Evolutionary conservation across 1,140 invertebrate genomes (phyloP).

Genomic region (Diprion similis): DNA sequence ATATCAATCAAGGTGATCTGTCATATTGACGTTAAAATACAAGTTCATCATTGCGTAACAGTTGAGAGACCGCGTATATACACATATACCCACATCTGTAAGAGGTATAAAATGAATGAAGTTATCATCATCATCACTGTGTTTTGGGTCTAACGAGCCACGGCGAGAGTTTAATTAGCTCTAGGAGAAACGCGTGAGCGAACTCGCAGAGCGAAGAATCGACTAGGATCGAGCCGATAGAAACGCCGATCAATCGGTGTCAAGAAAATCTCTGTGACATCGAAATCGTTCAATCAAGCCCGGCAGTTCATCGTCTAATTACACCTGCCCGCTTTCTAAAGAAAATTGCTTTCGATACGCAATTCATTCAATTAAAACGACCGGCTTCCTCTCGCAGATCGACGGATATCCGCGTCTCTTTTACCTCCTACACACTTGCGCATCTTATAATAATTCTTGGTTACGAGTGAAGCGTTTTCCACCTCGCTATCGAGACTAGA

Average conservation of each 20-base stretch:
- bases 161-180: no score
- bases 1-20: conserved; percentile 5
- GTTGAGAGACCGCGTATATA: background rate
- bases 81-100: background rate
- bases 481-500: no score
- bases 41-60: background rate
- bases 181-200: no score
- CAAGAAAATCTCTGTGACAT: conserved; percentile 1
- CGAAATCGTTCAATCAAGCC: background rate
- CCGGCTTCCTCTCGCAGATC: background rate
- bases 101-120: background rate
- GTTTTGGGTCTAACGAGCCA: background rate
- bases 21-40: background rate
- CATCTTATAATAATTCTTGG: no score
- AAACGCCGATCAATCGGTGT: background rate
- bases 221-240: background rate
- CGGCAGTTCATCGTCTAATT: background rate
- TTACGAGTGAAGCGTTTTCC: no score
- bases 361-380: conserved; percentile 4
- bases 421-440: no score
- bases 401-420: background rate
- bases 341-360: background rate
- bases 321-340: background rate
- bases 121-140: background rate
- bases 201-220: no score